Evolutionary conservation across 2,113 vertebrate species (phyloP), one percentile per base, ranked within the genome.

Genomic region (Coregonus clupeaformis): DNA sequence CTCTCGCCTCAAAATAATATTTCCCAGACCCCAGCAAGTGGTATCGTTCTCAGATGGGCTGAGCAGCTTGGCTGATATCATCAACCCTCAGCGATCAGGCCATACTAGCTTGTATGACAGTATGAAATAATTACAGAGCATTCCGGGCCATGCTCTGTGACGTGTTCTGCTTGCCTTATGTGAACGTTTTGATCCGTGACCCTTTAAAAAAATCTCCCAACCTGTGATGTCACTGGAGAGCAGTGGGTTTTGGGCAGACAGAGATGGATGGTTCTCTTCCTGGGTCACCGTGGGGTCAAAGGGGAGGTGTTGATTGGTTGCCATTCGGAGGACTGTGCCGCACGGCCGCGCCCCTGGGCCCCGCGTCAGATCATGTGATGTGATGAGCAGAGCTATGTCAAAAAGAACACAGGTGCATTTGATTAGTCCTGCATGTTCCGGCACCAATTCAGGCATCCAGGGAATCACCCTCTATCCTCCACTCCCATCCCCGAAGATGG

Each of bases 371-470:
- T 85, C 72, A 27, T 79, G 83, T 86, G 85, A 88, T 71, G 78
- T 89, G 49, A 87, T 85, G 78, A 78, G 27, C 76, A 74, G 42
- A 76, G 78, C 80, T 87, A 87, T 91, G 90, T 88, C 91, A 85
- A 91, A 90, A 84, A 27, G 84, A 83, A 89, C 90, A 89, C 90
- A 93, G 89, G 88, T 89, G 89, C 87, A 27, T 89, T 79, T 85
- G 89, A 91, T 92, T 91, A 85, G 85, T 90, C 90, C 86, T 89
- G 91, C 89, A 13, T 90, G 89, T 89, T 88, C 78, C 77, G 84
- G 87, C 83, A 86, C 84, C 91, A 87, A 89, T 89, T 84, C 82
- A 80, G 83, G 86, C 77, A 89, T 89, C 86, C 81, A 79, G 78
- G 84, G 82, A 90, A 84, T 86, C 55, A 72, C 78, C 72, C 75